Conservation (phyloP, 2,888 invertebrate species). For the Nephrotoma appendiculata region DNA sequence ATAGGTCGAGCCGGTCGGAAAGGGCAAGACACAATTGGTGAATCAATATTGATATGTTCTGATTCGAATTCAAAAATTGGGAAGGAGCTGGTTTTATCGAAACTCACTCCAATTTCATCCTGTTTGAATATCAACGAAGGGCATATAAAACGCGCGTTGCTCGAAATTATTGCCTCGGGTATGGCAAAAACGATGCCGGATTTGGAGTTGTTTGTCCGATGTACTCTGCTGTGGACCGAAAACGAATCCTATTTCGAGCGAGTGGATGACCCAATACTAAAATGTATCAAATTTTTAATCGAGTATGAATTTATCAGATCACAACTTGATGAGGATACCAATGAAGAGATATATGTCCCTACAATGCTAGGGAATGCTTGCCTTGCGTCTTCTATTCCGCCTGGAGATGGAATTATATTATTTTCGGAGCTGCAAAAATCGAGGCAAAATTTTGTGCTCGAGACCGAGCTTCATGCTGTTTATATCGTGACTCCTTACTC, state of each 20-base stretch:
- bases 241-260: constrained; percentile 13
- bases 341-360: constrained; percentile 44
- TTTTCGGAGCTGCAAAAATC: constrained; percentile 85
- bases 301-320: constrained; percentile 70
- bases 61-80: constrained; percentile 57
- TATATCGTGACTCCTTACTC: constrained; percentile 92
- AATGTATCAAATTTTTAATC: constrained; percentile 53
- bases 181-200: constrained; percentile 58
- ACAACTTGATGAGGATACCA: constrained; percentile 35
- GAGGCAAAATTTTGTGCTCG: constrained; percentile 76
- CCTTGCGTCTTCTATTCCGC: constrained; percentile 80
- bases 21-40: constrained; percentile 61
- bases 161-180: constrained; percentile 79
- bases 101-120: constrained; percentile 60
- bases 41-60: constrained; percentile 83
- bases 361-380: constrained; percentile 88
- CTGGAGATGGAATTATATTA: constrained; percentile 79
- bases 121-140: constrained; percentile 55
- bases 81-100: constrained; percentile 49
- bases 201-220: constrained; percentile 59
- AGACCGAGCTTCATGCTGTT: constrained; percentile 87
- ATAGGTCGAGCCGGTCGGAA: constrained; percentile 92
- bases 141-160: constrained; percentile 56
- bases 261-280: constrained; percentile 33
- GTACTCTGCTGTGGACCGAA: constrained; percentile 48